Base-by-base conservation (phyloP, 2,797 vertebrate species). In the Dallia pectoralis region DNA sequence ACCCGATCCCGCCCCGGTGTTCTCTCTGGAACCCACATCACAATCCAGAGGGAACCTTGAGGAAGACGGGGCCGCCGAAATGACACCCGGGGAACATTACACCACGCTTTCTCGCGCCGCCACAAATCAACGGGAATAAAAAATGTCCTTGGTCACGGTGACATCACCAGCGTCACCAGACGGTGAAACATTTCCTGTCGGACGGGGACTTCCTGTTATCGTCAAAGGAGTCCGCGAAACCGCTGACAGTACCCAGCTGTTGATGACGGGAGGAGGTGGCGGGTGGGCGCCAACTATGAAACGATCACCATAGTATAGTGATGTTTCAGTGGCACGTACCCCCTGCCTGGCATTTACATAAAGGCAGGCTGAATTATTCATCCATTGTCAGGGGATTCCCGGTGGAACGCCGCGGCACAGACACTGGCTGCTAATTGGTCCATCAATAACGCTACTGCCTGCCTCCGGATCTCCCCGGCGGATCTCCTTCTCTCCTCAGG, bases 11-110 rank as follows among this genome's bases (percentile, higher is more conserved):
- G 81, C 19, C 49, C 49, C 93, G 91, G 87, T 92, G 83, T 94
- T 95, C 93, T 94, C 88, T 91, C 92, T 93, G 89, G 89, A 91
- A 91, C 90, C 91, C 90, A 89, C 89, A 87, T 90, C 91, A 89
- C 81, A 77, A 89, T 65, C 80, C 81, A 88, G 86, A 87, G 87
- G 90, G 64, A 18, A 91, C 89, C 84, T 89, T 83, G 76, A 88
- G 87, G 4, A 87, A 88, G 87, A 76, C 51, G 11, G 51, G 53
- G 4, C 2, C 0, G 5, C 22, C 74, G 75, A 89, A 92, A 91
- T 88, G 89, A 89, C 87, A 87, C 89, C 85, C 87, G 88, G 91
- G 88, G 85, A 89, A 87, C 19, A 87, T 91, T 92, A 88, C 91
- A 51, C 18, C 36, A 33, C 32, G 8, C 53, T 59, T 27, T 59